Evolutionary conservation across 2,888 invertebrate genomes (phyloP).

Genomic region (Petrolisthes manimaculis): DNA sequence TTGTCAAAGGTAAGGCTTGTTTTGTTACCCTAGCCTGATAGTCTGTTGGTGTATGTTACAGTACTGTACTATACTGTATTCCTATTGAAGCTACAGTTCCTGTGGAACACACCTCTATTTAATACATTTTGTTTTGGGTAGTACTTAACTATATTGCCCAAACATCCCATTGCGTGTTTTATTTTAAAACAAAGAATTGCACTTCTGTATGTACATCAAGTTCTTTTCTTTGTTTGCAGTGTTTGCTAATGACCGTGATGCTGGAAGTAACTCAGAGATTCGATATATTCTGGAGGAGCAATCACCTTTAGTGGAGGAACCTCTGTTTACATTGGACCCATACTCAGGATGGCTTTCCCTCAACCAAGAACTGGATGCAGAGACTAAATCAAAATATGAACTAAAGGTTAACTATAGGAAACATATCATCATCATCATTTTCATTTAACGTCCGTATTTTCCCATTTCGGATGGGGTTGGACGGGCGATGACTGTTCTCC

Average conservation of each 20-base stretch:
- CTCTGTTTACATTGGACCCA: slow-evolving; percentile 60
- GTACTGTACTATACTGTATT: too few species aligned
- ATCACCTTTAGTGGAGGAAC: slow-evolving; percentile 62
- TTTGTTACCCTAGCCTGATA: not conserved
- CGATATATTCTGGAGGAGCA: slow-evolving; percentile 57
- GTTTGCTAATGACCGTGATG: slow-evolving; percentile 52
- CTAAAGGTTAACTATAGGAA: slow-evolving; percentile 39
- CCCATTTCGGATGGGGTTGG: too few species aligned
- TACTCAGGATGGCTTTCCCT: slow-evolving; percentile 65
- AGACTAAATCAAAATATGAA: slow-evolving; percentile 54
- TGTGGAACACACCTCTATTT: too few species aligned
- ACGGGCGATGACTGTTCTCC: too few species aligned
- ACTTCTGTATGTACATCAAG: not conserved
- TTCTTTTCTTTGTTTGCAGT: slow-evolving; percentile 42
- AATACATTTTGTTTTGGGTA: too few species aligned
- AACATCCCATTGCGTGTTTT: not conserved
- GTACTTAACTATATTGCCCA: not conserved
- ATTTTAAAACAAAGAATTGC: not conserved
- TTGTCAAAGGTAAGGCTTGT: slow-evolving; percentile 54
- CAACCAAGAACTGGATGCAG: slow-evolving; percentile 60
- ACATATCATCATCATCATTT: too few species aligned
- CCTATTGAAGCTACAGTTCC: too few species aligned
- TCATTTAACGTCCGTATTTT: too few species aligned
- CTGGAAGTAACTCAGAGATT: slow-evolving; percentile 64
- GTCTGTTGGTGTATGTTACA: too few species aligned